phyloP scores from a whole-genome alignment of 1,140 invertebrate species.

The Diachasma alloeum region DNA sequence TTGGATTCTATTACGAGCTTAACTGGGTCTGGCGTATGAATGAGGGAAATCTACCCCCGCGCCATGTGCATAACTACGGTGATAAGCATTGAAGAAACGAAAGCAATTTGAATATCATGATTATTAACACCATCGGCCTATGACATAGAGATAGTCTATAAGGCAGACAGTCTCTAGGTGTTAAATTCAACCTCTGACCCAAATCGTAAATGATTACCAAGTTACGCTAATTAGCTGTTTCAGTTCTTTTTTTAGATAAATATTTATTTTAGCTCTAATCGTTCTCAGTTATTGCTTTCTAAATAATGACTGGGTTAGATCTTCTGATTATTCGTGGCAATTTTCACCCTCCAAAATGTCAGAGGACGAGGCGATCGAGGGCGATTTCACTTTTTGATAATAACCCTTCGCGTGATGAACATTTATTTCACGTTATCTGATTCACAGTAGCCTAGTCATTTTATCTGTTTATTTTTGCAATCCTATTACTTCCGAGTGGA shows the following conservation, averaged over 20 bases:
- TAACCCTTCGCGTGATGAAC: not conserved
- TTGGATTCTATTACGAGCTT: not conserved
- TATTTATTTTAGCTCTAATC: too few relatives aligned
- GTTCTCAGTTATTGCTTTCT: too few relatives aligned
- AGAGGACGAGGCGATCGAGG: not conserved
- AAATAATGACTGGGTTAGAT: not conserved
- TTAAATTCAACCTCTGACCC: not conserved
- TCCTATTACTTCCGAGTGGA: not conserved
- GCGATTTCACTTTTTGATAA: not conserved
- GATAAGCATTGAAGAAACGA: not conserved
- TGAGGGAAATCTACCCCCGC: not conserved
- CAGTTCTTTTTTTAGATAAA: too few relatives aligned
- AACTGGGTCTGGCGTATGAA: not conserved
- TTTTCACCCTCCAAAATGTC: not conserved
- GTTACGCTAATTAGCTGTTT: too few relatives aligned
- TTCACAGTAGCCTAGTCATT: not conserved
- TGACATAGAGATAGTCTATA: not conserved
- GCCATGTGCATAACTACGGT: not conserved
- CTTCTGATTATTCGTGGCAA: not conserved
- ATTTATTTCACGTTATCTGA: not conserved
- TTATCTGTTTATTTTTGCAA: not conserved
- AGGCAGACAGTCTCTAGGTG: not conserved
- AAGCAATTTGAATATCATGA: not conserved
- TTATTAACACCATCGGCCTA: not conserved
- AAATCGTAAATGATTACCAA: not conserved